Evolutionary conservation across 92 coral and sea anemone genomes (phyloP).

Genomic region (Hydrozoanthus gracilis): DNA sequence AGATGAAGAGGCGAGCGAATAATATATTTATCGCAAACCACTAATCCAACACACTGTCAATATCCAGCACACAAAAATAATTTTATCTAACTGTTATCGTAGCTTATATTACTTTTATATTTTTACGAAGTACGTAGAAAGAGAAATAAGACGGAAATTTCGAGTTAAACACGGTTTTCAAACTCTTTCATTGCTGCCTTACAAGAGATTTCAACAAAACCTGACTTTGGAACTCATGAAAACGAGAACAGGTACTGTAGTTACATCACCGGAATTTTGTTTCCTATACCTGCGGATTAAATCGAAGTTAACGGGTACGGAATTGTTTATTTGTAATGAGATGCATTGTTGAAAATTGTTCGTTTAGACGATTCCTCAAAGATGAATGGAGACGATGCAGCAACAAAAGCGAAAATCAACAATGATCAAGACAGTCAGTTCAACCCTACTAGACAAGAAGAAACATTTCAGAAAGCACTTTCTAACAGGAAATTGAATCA

Average conservation of each 20-base stretch:
- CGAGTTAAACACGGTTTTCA: neutral
- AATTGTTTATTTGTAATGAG: neutral
- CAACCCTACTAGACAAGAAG: neutral
- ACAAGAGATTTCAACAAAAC: neutral
- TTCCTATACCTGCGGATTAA: neutral
- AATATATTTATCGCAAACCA: no score
- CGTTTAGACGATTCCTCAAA: neutral
- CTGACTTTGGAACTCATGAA: neutral
- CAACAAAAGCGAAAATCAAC: conserved; percentile 3
- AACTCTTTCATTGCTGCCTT: neutral
- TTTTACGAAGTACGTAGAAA: no score
- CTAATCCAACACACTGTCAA: neutral
- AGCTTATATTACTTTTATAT: neutral
- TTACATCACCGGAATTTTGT: neutral
- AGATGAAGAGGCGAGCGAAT: no score
- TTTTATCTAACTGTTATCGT: neutral
- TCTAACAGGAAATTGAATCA: conserved; percentile 33
- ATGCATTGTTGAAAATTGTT: neutral
- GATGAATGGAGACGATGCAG: neutral
- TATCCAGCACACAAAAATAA: neutral
- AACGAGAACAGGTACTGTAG: neutral
- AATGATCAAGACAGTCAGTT: neutral
- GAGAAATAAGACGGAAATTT: neutral
- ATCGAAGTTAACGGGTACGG: neutral
- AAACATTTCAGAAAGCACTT: neutral